Evolutionary conservation across 2,797 vertebrate genomes (phyloP), one percentile per base, ranked within the genome.

Genomic region (Thaleichthys pacificus): DNA sequence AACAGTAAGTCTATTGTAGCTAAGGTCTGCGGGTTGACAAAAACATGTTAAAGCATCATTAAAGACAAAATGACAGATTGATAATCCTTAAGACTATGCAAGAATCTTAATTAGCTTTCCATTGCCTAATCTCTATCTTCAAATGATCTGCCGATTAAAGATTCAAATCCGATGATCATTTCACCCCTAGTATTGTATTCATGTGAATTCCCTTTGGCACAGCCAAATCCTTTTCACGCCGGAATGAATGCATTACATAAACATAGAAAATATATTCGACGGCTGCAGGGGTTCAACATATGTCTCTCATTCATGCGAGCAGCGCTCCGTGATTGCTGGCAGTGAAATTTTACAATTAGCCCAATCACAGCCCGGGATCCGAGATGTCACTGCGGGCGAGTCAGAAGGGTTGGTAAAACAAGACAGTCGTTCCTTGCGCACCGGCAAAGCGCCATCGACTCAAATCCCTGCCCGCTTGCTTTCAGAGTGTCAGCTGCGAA

Each of bases 361-460:
- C 91, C 88, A 89, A 91, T 91, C 84, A 75, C 61, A 75, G 28
- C 54, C 38, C 56, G 24, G 19, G 76, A 77, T 76, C 80, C 72
- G 62, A 79, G 81, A 77, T 89, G 87, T 82, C 80, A 87, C 84
- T 85, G 86, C 85, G 73, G 85, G 79, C 75, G 70, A 85, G 77
- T 86, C 83, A 82, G 87, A 87, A 87, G 80, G 88, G 81, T 86
- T 85, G 83, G 82, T 75, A 66, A 79, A 88, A 85, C 82, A 87
- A 89, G 91, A 85, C 88, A 87, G 88, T 85, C 83, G 82, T 86
- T 78, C 87, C 83, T 85, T 80, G 88, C 80, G 88, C 85, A 73
- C 84, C 85, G 90, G 80, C 87, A 85, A 86, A 89, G 88, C 86
- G 79, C 83, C 88, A 86, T 89, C 85, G 72, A 86, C 88, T 86